Base-by-base conservation (phyloP, 2,888 invertebrate genomes). In the Neoaliturus tenellus region DNA sequence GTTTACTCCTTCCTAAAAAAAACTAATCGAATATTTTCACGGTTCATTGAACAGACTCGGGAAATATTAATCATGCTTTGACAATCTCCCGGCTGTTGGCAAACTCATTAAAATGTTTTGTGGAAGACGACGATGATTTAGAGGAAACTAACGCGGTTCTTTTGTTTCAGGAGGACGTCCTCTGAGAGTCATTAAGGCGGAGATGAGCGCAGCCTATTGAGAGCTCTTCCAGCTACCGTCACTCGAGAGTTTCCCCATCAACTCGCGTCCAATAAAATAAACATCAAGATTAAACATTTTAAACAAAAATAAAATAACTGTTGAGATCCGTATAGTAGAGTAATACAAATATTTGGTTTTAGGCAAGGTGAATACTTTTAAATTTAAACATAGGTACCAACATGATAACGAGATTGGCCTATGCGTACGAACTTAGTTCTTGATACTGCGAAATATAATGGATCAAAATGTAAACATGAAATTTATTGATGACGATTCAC, bases 401-500 rank as follows among this genome's bases (percentile, higher is more conserved):
- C 69, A 39, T 39, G 69, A n/a, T 20, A 31, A 23, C n/a, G 3
- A 39, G 2, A 69, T 39, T 25, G 17, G 1, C 14, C 5, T 44
- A 28, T 75, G 48, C 48, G 10, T 23, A 75, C 28, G 41, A 25
- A 39, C 41, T 41, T 41, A 25, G 23, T 51, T 55, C 35, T 17
- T 55, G 55, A 39, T 33, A 39, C 25, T 67, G 23, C 14, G 20
- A 28, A 82, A n/a, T 14, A 33, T 25, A 6, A 84, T 84, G 84
- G 84, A 84, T 55, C 51, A 73, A 33, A 58, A 55, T 51, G 84
- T 81, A 20, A 73, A 58, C 6, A 31, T 84, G 23, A 58, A 81
- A 75, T 84, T 39, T 41, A 75, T 69, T 28, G 84, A 84, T 75
- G 80, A 80, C 33, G 81, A 73, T 6, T 73, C 81, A 5, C 41